phyloP scores from a whole-genome alignment of 2,113 vertebrate species.

The Archocentrus centrarchus region DNA sequence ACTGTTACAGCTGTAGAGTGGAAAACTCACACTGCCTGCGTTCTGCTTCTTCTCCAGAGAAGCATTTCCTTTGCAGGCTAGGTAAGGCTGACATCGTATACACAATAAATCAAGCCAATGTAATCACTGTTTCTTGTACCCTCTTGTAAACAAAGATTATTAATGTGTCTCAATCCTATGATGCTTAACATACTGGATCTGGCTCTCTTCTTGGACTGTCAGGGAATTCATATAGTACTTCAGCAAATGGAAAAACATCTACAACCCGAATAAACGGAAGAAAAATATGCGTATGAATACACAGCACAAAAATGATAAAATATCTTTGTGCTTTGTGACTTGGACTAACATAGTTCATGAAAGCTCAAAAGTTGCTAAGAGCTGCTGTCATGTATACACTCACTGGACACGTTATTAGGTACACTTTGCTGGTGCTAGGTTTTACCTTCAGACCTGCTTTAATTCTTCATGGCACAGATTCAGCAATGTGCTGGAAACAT shows the following conservation, averaged over 20 bases:
- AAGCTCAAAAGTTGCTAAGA: conserved; percentile 14
- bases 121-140: conserved; percentile 59
- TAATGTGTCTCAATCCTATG: conserved; percentile 33
- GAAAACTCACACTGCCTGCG: conserved; percentile 27
- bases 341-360: not conserved
- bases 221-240: not conserved
- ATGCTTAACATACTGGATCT: conserved; percentile 42
- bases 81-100: conserved; percentile 24
- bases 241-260: not conserved
- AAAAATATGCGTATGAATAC: not conserved
- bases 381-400: not conserved
- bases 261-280: not conserved
- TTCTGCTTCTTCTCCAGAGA: conserved; percentile 55
- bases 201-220: conserved; percentile 40
- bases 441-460: not conserved
- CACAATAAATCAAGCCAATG: conserved; percentile 58
- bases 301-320: not conserved
- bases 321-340: not conserved
- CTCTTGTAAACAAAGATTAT: conserved; percentile 57
- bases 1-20: conserved; percentile 55
- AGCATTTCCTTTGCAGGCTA: conserved; percentile 44
- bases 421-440: not conserved
- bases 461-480: not conserved
- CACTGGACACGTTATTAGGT: not conserved
- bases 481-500: not conserved